Conservation (phyloP, 2,888 invertebrate genomes). For the Ennomos erosarius region DNA sequence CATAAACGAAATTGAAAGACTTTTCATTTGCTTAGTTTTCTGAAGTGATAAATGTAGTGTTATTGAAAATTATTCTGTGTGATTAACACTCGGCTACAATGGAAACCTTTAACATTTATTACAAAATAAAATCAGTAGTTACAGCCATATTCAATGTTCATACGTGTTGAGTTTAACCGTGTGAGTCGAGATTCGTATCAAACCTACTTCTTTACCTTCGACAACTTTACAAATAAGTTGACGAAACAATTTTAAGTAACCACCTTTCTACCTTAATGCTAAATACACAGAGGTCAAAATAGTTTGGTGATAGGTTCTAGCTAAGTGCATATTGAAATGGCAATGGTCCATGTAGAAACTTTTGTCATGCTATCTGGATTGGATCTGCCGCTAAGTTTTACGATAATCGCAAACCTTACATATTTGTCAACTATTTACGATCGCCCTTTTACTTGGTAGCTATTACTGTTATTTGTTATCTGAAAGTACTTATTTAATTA, state of each 20-base stretch:
- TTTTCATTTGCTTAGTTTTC: no score
- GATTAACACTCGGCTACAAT: conserved; percentile 7
- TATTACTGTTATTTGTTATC: conserved; percentile 28
- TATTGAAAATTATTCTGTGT: background rate
- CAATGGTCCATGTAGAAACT: conserved; percentile 62
- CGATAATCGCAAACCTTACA: conserved; percentile 66
- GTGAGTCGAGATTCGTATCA: conserved; percentile 67
- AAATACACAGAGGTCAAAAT: background rate
- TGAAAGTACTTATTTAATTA: no score
- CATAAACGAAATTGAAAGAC: no score
- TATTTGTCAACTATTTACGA: conserved; percentile 63
- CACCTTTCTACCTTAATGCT: background rate
- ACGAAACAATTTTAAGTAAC: conserved; percentile 1
- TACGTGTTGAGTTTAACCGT: conserved; percentile 59
- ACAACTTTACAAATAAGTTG: conserved; percentile 39
- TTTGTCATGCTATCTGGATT: conserved; percentile 73
- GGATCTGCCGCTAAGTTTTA: conserved; percentile 73
- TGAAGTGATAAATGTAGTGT: background rate
- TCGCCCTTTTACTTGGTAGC: conserved; percentile 53
- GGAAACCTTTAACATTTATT: conserved; percentile 19
- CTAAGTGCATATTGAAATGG: conserved; percentile 2
- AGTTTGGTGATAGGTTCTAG: background rate
- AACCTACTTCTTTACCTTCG: conserved; percentile 56
- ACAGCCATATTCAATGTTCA: conserved; percentile 64
- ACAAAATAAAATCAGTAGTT: conserved; percentile 61